Conservation (phyloP, 2,888 invertebrate genomes). For the Eilema depressum region DNA sequence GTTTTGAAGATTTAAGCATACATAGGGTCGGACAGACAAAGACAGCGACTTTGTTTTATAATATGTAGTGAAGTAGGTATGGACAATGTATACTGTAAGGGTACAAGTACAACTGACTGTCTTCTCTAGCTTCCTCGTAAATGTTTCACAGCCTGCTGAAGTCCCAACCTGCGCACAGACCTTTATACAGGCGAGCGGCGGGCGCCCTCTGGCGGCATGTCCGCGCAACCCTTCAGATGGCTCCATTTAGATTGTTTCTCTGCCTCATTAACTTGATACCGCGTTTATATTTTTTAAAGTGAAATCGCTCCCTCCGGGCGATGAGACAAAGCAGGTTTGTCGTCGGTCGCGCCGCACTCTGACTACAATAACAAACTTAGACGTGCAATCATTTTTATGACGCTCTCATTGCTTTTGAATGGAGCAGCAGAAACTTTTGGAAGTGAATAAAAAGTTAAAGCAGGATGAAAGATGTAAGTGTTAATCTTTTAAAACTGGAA, state of each 20-base stretch:
- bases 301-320: conserved; percentile 31
- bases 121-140: not conserved
- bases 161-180: not conserved
- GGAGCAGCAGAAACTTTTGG: not conserved
- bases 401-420: not conserved
- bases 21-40: too few relatives aligned
- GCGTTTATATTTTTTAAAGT: conserved; percentile 33
- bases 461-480: too few relatives aligned
- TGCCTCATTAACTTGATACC: conserved; percentile 48
- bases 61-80: too few relatives aligned
- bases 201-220: conserved; percentile 24
- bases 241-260: conserved; percentile 55
- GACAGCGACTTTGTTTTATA: too few relatives aligned
- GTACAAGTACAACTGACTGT: not conserved
- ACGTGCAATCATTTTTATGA: not conserved
- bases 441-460: not conserved
- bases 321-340: conserved; percentile 15
- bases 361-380: not conserved
- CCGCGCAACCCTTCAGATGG: conserved; percentile 48
- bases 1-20: too few relatives aligned
- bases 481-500: not conserved
- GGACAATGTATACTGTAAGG: too few relatives aligned
- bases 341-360: not conserved
- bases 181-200: not conserved
- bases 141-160: not conserved